Evolutionary conservation across 2,888 invertebrate genomes (phyloP).

Genomic region (Therioaphis trifolii): DNA sequence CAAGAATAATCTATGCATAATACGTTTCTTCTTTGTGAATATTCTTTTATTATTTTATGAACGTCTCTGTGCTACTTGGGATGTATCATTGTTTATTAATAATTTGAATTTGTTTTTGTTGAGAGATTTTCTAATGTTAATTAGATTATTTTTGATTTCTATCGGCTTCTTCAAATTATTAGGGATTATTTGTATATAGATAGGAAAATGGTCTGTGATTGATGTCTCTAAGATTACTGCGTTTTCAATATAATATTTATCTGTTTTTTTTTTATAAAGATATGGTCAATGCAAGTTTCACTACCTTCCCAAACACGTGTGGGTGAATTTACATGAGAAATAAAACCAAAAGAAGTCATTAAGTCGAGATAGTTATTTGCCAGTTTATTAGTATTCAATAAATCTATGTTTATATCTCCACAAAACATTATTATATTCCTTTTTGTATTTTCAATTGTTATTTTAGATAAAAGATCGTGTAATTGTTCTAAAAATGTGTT

Average conservation of each 20-base stretch:
- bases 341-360: conserved; percentile 24
- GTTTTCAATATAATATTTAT: neutral
- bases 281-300: neutral
- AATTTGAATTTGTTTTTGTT: conserved; percentile 1
- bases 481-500: conserved; percentile 23
- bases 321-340: conserved; percentile 1
- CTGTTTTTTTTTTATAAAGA: neutral
- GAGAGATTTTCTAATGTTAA: neutral
- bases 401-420: conserved; percentile 6
- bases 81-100: neutral
- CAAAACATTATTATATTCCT: neutral
- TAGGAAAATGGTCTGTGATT: conserved; percentile 10
- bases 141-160: neutral
- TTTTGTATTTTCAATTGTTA: neutral
- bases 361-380: neutral
- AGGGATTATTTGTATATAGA: conserved; percentile 12
- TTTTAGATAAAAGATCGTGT: neutral
- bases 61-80: too few species aligned
- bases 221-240: conserved; percentile 20
- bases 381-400: neutral
- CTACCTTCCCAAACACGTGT: conserved; percentile 2
- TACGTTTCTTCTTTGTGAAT: too few species aligned
- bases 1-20: too few species aligned
- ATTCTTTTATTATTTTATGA: too few species aligned
- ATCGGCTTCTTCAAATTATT: neutral